Base-by-base conservation (phyloP, 1,140 invertebrate species). In the Caenorhabditis brenneri region DNA sequence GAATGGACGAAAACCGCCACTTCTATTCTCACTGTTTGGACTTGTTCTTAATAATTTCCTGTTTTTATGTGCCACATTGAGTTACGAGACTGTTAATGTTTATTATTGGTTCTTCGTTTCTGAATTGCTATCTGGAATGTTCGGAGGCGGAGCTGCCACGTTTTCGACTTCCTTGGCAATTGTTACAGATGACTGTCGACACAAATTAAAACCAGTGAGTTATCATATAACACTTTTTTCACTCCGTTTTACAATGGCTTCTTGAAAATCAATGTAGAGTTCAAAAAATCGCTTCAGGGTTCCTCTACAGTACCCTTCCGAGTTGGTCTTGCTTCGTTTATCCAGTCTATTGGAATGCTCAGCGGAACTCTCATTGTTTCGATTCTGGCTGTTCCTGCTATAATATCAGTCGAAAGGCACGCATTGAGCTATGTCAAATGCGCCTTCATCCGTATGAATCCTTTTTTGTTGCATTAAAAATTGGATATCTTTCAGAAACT, bases 341-440 rank as follows among this genome's bases (percentile, higher is more conserved):
- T 85, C 1, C 79, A 81, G 31, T 31, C 65, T 7, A 74, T 85
- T 12, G 84, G 84, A 15, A 78, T 58, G 39, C 39, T 85, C n/a
- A 48, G 65, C 19, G 84, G 84, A 65, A 81, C 31, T 29, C 55
- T 80, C 7, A 33, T 55, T 1, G 48, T 84, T 36, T 81, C 60
- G 19, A 22, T 85, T 39, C 31, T 85, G 22, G 84, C 84, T n/a
- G 84, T 85, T 31, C 58, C 79, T 31, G 79, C 84, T n/a, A 81
- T 81, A 7, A 33, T 58, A 1, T 81, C 79, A 55, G 69, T 85
- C 1, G 58, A 85, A 51, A 31, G 80, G 16, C 84, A 85, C 22
- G 46, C 65, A 10, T 39, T 51, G 24, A 81, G 79, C n/a, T 85
- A 85, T 48, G 36, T 81, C 1, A 33, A 82, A 29, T 65, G 55